Base-by-base conservation (phyloP, 2,113 vertebrate genomes). In the Brienomyrus brachyistius region DNA sequence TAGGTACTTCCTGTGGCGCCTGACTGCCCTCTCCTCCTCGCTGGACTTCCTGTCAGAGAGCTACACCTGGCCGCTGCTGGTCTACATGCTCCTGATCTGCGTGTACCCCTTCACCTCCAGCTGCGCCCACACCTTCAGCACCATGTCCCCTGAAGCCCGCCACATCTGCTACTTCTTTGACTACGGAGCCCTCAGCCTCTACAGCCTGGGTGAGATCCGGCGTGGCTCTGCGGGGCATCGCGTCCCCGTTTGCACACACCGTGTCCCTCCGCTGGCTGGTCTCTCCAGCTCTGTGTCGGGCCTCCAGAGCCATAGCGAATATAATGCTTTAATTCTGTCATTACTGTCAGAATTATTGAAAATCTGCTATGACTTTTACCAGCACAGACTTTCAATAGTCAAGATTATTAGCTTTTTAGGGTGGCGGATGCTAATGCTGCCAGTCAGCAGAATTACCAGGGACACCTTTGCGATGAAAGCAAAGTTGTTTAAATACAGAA, bases 101-200 rank as follows among this genome's bases (percentile, higher is more conserved):
- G 91, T 97, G 47, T 98, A 96, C 91, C 97, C 97, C 45, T 97
- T 98, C 92, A 95, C 95, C 1, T 97, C 97, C 93, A 96, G 97
- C 94, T 97, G 97, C 0, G 96, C 97, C 0, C 97, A 98, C 95
- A 97, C 95, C 93, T 98, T 97, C 95, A 98, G 97, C 94, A 96
- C 96, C 92, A 96, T 97, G 97, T 97, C 95, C 0, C 91, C 94
- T 0, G 95, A 95, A 3, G 96, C 95, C 0, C 94, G 95, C 0
- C 97, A 97, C 93, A 96, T 97, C 95, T 98, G 98, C 94, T 98
- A 95, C 93, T 97, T 98, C 96, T 95, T 97, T 1, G 97, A 97
- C 94, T 98, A 97, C 0, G 95, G 96, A 1, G 97, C 97, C 0
- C 96, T 98, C 90, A 97, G 97, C 93, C 97, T 98, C 92, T 98